Base-by-base conservation (phyloP, 2,888 invertebrate genomes). In the Pristionchus maxplancki region DNA sequence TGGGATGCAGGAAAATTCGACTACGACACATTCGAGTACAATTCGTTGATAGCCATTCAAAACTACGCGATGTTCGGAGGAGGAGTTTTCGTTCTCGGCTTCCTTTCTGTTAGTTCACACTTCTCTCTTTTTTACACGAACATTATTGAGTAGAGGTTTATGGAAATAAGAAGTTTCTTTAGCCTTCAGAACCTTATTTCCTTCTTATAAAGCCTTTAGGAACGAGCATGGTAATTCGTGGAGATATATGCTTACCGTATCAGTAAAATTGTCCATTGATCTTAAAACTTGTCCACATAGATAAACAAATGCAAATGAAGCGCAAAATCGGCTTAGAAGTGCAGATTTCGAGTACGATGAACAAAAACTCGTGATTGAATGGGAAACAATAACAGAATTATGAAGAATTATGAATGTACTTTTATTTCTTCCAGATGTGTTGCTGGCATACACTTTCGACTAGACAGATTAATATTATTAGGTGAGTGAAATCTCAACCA, bases 381-480 rank as follows among this genome's bases (percentile, higher is more conserved):
- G 44, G 17, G 48, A 17, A 81, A 81, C 81, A 81, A 48, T 48
- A 71, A 37, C 34, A 67, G 67, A 34, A 13, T 34, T 34, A 24
- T 34, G 37, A 17, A 40, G 48, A 20, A 48, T 1, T n/a, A n/a
- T n/a, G n/a, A n/a, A n/a, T 44, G 81, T 11, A 50, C 71, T 78
- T n/a, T 40, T 37, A 44, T 28, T 48, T 48, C 28, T 87, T 91
- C 50, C 95, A 95, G 93, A 94, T 95, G 87, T 90, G 93, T 13
- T 94, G 94, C 89, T 95, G 95, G 95, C 94, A 95, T 90, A 92
- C 93, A 13, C 93, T 95, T 4, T 94, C 95, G 6, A 95, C 95
- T 89, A 90, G 95, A 87, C 96, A 96, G 93, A 93, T 95, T 0
- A 94, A 95, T 83, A 92, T 94, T 44, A 95, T 96, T 17, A 94